Conservation (phyloP, 64 coral and sea anemone species). For the Montipora cactus region DNA sequence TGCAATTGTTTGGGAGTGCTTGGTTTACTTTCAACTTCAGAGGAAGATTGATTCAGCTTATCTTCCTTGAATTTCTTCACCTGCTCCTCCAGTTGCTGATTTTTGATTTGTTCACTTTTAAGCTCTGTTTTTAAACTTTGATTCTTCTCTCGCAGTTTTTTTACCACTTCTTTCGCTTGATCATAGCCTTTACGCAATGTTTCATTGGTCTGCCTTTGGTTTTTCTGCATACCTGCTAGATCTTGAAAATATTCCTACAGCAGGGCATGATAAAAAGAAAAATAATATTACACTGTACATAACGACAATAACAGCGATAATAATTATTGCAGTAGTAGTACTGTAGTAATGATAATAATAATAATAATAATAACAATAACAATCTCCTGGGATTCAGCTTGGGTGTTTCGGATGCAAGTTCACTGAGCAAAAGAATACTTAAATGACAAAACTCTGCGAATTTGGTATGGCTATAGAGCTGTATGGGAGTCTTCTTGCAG, state of each 20-base stretch:
- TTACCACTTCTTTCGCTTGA: constrained; percentile 54
- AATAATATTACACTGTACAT: no score
- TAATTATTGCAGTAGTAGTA: no score
- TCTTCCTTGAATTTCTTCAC: background rate
- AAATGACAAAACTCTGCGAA: no score
- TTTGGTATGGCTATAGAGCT: no score
- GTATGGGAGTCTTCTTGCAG: no score
- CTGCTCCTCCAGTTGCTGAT: constrained; percentile 19
- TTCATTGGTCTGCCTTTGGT: constrained; percentile 38
- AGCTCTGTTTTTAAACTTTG: constrained; percentile 45
- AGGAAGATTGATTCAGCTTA: background rate
- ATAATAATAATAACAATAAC: no score
- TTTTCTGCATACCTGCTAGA: constrained; percentile 37
- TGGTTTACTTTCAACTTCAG: background rate
- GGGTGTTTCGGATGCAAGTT: no score
- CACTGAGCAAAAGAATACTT: no score
- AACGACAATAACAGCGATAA: no score
- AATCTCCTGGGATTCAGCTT: no score
- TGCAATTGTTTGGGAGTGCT: background rate
- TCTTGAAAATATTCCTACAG: constrained; percentile 62
- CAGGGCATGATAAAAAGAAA: no score
- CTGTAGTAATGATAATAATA: no score
- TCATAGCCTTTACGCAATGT: constrained; percentile 46
- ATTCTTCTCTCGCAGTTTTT: constrained; percentile 56
- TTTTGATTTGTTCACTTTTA: constrained; percentile 26